phyloP scores from a whole-genome alignment of 2,797 vertebrate genomes.

The Otolemur crassicaudatus region DNA sequence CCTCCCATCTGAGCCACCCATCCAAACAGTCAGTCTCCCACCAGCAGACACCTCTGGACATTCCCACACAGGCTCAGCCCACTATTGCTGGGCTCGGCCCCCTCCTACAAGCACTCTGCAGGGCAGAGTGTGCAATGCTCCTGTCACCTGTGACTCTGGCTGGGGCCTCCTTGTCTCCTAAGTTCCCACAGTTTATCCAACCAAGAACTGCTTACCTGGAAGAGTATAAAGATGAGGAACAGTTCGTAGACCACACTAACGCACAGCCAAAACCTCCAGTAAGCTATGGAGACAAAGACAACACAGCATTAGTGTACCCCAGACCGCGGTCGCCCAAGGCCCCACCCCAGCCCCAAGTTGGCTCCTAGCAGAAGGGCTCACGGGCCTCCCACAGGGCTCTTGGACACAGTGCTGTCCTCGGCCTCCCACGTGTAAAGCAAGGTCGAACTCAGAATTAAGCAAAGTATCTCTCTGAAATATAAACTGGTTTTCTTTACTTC shows the following conservation, averaged over 20 bases:
- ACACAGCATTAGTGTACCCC: not conserved
- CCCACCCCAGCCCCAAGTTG: not conserved
- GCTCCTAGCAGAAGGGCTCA: not conserved
- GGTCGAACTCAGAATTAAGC: not conserved
- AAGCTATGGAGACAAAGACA: constrained; percentile 88
- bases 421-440: no score
- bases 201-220: constrained; percentile 92
- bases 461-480: not conserved
- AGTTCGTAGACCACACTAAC: constrained; percentile 98
- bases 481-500: no score
- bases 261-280: constrained; percentile 99
- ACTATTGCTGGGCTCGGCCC: not conserved
- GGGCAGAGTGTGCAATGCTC: not conserved
- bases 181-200: not conserved
- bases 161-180: accelerated
- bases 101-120: not conserved
- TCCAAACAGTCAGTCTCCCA: not conserved
- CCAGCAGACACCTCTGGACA: accelerated
- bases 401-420: accelerated
- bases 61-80: not conserved
- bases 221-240: constrained; percentile 99
- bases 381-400: not conserved
- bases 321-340: not conserved
- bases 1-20: not conserved
- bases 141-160: not conserved